Percentiles rank a stretch among this genome's conserved stretches.
Conservation (phyloP, 1,140 invertebrate genomes). For the Drosophila rufa region DNA sequence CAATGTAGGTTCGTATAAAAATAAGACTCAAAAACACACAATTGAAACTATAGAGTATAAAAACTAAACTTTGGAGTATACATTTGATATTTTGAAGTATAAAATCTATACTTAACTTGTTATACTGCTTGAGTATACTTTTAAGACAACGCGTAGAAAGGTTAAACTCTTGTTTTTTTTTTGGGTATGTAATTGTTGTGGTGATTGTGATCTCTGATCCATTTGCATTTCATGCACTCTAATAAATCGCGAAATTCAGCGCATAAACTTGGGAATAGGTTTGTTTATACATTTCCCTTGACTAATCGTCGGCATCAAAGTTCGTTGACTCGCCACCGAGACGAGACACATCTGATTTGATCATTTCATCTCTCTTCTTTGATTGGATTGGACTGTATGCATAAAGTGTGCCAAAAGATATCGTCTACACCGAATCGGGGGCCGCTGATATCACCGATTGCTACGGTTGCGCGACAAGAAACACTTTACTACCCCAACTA, state of each 20-base stretch:
- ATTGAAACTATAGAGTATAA: too few species aligned
- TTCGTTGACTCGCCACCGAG: constrained; percentile 43
- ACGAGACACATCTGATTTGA: constrained; percentile 14
- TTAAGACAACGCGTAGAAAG: too few species aligned
- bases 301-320: constrained; percentile 49
- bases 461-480: constrained; percentile 4
- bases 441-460: constrained; percentile 13
- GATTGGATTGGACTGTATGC: constrained; percentile 26
- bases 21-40: too few species aligned
- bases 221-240: neutral
- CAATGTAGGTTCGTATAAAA: too few species aligned
- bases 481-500: constrained; percentile 13
- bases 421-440: constrained; percentile 7
- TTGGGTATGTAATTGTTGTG: too few species aligned
- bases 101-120: too few species aligned
- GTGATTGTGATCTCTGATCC: too few species aligned
- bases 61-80: too few species aligned
- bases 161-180: too few species aligned
- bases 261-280: constrained; percentile 25
- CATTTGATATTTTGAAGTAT: too few species aligned
- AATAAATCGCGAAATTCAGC: neutral
- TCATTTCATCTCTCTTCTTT: constrained; percentile 21
- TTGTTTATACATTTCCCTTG: constrained; percentile 57
- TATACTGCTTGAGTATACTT: too few species aligned
- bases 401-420: constrained; percentile 19